Evolutionary conservation across 2,113 vertebrate species (phyloP).

Genomic region (Talpa occidentalis): DNA sequence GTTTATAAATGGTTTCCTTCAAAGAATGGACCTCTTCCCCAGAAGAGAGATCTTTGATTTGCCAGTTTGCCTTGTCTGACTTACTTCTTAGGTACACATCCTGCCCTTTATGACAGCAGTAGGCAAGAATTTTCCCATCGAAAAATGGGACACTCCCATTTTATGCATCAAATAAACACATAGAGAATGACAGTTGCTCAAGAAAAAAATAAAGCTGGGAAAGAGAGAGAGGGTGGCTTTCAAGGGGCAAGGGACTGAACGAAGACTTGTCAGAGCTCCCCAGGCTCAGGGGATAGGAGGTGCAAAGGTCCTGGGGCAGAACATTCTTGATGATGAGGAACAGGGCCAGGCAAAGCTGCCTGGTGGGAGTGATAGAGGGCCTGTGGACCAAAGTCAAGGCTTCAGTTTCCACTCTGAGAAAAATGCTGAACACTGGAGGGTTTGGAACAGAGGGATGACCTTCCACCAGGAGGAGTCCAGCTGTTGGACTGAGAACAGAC

Average conservation of each 20-base stretch:
- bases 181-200: background rate
- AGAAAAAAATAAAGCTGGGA: background rate
- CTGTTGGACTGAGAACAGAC: background rate
- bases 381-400: background rate
- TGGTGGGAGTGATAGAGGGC: background rate
- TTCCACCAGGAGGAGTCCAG: no score
- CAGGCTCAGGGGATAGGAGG: background rate
- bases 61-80: background rate
- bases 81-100: background rate
- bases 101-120: background rate
- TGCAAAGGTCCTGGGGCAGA: background rate
- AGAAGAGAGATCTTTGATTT: background rate
- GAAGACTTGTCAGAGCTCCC: background rate
- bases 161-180: background rate
- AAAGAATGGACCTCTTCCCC: background rate
- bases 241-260: background rate
- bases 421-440: background rate
- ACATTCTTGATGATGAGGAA: background rate
- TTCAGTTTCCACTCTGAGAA: background rate
- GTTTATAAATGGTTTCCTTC: conserved; percentile 1
- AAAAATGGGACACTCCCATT: background rate
- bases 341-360: background rate
- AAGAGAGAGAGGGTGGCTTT: background rate
- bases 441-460: background rate
- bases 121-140: background rate